phyloP scores from a whole-genome alignment of 2,113 vertebrate genomes.

The Australoheros scitulus region DNA sequence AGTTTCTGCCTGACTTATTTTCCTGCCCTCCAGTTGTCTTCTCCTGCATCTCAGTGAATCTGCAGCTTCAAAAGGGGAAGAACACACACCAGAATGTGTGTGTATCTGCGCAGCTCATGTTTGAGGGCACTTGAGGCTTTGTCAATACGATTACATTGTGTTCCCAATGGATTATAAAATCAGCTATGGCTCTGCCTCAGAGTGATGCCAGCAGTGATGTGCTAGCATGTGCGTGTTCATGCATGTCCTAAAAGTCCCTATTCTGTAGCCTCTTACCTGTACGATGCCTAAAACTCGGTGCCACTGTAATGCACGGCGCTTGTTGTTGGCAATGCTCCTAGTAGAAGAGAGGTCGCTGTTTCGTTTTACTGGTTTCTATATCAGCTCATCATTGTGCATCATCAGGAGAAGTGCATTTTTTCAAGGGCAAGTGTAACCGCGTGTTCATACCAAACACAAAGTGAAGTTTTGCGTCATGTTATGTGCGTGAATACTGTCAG shows the following conservation, averaged over 20 bases:
- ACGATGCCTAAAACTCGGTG: neutral
- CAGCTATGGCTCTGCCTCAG: neutral
- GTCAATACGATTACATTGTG: neutral
- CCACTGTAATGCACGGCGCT: neutral
- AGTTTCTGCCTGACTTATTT: constrained; percentile 42
- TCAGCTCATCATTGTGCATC: neutral
- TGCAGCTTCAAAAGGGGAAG: constrained; percentile 15
- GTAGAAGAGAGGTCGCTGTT: neutral
- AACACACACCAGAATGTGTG: constrained; percentile 7
- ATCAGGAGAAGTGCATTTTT: neutral
- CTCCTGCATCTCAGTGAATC: constrained; percentile 3
- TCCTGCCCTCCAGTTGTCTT: constrained; percentile 34
- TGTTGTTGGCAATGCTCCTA: neutral
- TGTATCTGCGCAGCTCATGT: constrained; percentile 1
- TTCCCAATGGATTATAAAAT: neutral
- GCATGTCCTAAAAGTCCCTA: neutral
- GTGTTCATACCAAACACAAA: neutral
- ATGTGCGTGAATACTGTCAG: neutral
- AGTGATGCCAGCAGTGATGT: neutral
- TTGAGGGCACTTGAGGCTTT: neutral
- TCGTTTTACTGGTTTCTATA: neutral
- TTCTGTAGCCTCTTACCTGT: neutral
- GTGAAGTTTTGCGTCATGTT: neutral
- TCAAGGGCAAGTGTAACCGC: neutral
- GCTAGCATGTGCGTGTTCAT: neutral